Percentiles rank a stretch among this genome's conserved stretches.
Evolutionary conservation across 2,113 vertebrate species (phyloP).

Genomic region (Tor tambroides): DNA sequence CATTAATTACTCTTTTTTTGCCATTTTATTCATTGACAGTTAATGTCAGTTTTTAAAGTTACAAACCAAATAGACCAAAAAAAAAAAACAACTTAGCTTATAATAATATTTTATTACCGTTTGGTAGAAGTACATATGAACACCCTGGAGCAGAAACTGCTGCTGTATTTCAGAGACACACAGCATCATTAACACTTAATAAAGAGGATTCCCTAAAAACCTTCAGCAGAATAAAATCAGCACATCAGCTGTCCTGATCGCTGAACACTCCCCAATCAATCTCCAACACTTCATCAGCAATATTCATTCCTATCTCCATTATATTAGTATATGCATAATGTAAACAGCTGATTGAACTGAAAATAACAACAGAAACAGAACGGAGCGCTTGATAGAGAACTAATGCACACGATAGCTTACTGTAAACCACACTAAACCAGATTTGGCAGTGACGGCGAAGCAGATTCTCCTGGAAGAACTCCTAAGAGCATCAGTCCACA

Average conservation of each 20-base stretch:
- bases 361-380: neutral
- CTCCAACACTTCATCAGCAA: neutral
- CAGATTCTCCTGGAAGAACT: neutral
- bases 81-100: neutral
- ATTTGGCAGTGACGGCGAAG: neutral
- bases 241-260: neutral
- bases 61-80: neutral
- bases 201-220: neutral
- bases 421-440: neutral
- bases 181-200: neutral
- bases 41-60: neutral
- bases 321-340: neutral
- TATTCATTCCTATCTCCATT: neutral
- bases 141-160: neutral
- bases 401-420: neutral
- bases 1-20: too few species aligned
- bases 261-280: too few species aligned
- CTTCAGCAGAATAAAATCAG: neutral
- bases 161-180: too few species aligned
- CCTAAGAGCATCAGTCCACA: neutral
- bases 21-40: neutral
- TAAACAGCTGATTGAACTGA: neutral
- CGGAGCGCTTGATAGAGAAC: neutral
- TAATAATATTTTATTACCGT: neutral
- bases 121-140: neutral